Conservation (phyloP, 2,113 vertebrate genomes). For the Myiozetetes cayanensis region DNA sequence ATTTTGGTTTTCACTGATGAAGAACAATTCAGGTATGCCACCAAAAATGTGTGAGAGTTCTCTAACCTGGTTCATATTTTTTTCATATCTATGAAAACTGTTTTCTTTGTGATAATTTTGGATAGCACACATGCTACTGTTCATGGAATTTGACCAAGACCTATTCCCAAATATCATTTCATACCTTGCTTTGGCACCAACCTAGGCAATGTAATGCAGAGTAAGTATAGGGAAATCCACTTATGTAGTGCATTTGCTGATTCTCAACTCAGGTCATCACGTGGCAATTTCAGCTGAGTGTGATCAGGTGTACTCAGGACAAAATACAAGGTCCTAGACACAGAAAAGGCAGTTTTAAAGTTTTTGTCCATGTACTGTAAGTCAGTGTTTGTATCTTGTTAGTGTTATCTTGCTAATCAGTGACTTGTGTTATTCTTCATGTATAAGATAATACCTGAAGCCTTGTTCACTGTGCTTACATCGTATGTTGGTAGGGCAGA, state of each 20-base stretch:
- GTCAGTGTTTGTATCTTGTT: background rate
- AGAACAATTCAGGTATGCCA: background rate
- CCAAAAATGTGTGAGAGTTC: background rate
- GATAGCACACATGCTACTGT: fast-evolving
- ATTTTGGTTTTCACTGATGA: background rate
- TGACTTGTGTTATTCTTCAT: background rate
- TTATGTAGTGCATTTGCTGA: background rate
- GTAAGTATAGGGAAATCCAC: background rate
- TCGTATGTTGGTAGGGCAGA: background rate
- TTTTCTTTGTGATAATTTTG: background rate
- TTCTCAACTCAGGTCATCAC: background rate
- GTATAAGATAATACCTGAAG: background rate
- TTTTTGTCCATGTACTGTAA: background rate
- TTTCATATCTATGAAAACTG: background rate
- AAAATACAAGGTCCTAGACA: background rate
- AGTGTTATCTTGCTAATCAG: background rate
- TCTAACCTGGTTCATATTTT: background rate
- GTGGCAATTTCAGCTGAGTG: background rate
- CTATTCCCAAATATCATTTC: background rate
- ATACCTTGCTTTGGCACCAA: background rate
- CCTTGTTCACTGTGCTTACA: background rate
- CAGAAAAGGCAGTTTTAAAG: background rate
- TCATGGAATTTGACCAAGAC: background rate
- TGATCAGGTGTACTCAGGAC: background rate
- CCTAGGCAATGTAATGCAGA: background rate